Evolutionary conservation across 2,113 vertebrate species (phyloP).

Genomic region (Pseudorectes ferrugineus): DNA sequence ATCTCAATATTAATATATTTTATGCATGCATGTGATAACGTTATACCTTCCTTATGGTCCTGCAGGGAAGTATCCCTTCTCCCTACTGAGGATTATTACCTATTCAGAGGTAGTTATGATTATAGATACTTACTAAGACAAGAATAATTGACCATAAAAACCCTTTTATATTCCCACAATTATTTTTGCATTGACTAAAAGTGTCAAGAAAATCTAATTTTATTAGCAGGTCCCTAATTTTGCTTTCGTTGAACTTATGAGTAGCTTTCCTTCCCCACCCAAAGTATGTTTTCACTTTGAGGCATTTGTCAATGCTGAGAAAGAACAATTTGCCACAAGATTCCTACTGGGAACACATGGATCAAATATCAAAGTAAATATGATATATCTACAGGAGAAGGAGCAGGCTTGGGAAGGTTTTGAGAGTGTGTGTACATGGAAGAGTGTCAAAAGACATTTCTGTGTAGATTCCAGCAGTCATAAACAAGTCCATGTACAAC

Average conservation of each 20-base stretch:
- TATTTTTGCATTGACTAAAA: conserved; percentile 85
- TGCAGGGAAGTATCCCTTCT: conserved; percentile 71
- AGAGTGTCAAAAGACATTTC: not conserved
- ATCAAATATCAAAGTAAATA: conserved; percentile 64
- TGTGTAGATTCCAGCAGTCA: not conserved
- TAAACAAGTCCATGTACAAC: not conserved
- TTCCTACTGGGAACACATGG: conserved; percentile 30
- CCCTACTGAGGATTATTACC: conserved; percentile 71
- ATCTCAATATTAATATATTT: conserved; percentile 78
- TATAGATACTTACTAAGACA: conserved; percentile 81
- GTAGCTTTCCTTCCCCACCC: not conserved
- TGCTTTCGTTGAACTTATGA: conserved; percentile 65
- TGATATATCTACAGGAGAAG: not conserved
- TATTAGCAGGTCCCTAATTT: conserved; percentile 74
- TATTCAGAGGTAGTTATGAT: conserved; percentile 71
- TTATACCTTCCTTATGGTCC: conserved; percentile 74
- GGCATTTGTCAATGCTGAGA: conserved; percentile 44
- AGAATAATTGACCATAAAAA: conserved; percentile 85
- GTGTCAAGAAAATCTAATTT: conserved; percentile 75
- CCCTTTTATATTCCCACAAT: conserved; percentile 81
- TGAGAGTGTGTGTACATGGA: not conserved
- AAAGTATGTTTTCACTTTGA: conserved; percentile 62
- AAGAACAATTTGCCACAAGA: conserved; percentile 67
- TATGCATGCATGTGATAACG: conserved; percentile 71
- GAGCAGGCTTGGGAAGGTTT: not conserved